Evolutionary conservation across 1,140 invertebrate genomes (phyloP).

Genomic region (Venturia canescens): DNA sequence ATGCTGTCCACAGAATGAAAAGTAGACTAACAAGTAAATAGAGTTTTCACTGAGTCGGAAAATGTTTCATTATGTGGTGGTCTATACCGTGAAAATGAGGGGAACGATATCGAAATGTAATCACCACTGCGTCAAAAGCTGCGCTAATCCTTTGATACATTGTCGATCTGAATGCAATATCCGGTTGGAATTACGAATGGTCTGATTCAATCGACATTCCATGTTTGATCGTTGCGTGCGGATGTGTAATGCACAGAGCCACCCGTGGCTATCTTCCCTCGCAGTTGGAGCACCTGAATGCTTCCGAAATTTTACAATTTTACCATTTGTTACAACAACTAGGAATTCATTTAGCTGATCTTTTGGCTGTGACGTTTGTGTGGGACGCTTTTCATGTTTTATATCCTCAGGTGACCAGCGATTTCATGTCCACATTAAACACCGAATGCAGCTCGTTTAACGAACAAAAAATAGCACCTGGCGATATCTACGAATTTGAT

Average conservation of each 20-base stretch:
- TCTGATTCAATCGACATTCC: constrained; percentile 40
- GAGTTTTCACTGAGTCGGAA: background rate
- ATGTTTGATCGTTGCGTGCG: background rate
- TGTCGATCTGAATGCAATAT: constrained; percentile 41
- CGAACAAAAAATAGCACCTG: too few relatives aligned
- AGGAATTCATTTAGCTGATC: too few relatives aligned
- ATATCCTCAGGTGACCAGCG: too few relatives aligned
- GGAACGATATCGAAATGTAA: background rate
- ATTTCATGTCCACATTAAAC: too few relatives aligned
- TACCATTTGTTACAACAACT: too few relatives aligned
- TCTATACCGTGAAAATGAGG: background rate
- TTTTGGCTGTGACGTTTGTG: too few relatives aligned
- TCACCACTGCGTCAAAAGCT: constrained; percentile 19
- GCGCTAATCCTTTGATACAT: constrained; percentile 33
- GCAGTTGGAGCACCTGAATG: too few relatives aligned
- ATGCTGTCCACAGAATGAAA: background rate
- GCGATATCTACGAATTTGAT: too few relatives aligned
- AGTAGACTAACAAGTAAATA: background rate
- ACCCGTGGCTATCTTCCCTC: background rate
- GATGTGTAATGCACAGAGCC: background rate
- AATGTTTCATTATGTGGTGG: constrained; percentile 28
- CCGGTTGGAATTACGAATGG: constrained; percentile 40
- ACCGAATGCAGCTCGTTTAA: too few relatives aligned
- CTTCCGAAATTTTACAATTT: too few relatives aligned
- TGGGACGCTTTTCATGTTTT: too few relatives aligned